Evolutionary conservation across 2,113 vertebrate species (phyloP), one percentile per base, ranked within the genome.

Genomic region (Pollachius pollachius): DNA sequence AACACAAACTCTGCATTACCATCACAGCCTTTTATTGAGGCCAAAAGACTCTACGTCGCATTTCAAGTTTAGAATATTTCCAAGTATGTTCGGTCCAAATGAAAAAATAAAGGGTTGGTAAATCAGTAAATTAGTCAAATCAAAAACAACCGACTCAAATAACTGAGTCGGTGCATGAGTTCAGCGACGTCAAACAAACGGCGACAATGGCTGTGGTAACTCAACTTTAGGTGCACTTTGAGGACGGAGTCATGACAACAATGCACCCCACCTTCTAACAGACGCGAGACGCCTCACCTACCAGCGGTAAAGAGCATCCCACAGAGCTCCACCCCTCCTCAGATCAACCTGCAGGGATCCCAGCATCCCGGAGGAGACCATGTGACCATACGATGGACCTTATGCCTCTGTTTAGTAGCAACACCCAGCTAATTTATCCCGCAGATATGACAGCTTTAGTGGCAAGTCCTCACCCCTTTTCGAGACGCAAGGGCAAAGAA

Each of bases 1-100:
- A 85, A 82, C 81, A 84, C 80, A 82, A 84, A 80, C 74, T 76
- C 77, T 80, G 89, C 86, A 86, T 86, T 83, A 84, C 83, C 76
- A 3, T 34, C 30, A 81, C 68, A 84, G 67, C 70, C 58, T 71
- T 62, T 72, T 79, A 86, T 79, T 37, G 69, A 84, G 70, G 71
- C 65, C 59, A n/a, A 19, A 19, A 19, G 18, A 5, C 19, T 61
- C 16, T 9, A 11, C 2, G 18, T 61, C 4, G 16, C 57, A 17
- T 34, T 34, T 34, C 4, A 34, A 34, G 30, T 34, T 34, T 34
- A 4, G 6, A 34, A 34, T 3, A 7, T 34, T 34, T 34, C 30
- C 30, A 4, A 34, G 30, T 34, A 34, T 34, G 4, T 7, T 34
- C 54, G 16, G 54, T 57, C 15, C 1, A 16, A 54, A 54, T 2